phyloP scores from a whole-genome alignment of 2,888 invertebrate species.

The Metallyticus violacea region DNA sequence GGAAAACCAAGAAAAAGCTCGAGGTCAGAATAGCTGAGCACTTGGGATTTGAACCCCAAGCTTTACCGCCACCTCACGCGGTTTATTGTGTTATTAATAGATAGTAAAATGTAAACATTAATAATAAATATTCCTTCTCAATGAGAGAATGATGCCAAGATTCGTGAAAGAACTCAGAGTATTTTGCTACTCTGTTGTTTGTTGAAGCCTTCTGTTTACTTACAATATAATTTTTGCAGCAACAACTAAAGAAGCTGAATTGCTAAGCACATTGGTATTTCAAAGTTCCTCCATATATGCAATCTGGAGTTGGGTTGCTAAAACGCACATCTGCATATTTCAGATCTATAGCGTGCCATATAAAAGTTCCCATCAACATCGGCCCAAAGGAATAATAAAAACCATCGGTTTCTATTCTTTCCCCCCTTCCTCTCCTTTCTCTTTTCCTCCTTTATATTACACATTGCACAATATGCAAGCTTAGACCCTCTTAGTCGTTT shows the following conservation, averaged over 20 bases:
- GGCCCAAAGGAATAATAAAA: neutral
- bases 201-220: no score
- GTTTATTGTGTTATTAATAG: no score
- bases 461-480: neutral
- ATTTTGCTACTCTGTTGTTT: no score
- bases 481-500: neutral
- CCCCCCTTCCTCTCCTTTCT: neutral
- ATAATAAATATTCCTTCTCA: no score
- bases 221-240: neutral
- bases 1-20: no score
- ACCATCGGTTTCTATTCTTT: neutral
- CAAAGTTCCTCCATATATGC: neutral
- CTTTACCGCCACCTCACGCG: no score
- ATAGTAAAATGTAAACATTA: no score
- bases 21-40: no score
- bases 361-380: conserved; percentile 8
- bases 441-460: neutral
- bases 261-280: neutral
- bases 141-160: no score
- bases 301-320: neutral
- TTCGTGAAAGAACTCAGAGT: no score
- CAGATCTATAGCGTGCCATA: neutral
- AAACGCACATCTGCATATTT: neutral
- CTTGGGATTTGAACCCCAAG: no score
- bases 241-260: neutral